Percentiles rank a stretch among this genome's conserved stretches.
phyloP scores from a whole-genome alignment of 92 coral and sea anemone genomes.

The Montipora capitata region DNA sequence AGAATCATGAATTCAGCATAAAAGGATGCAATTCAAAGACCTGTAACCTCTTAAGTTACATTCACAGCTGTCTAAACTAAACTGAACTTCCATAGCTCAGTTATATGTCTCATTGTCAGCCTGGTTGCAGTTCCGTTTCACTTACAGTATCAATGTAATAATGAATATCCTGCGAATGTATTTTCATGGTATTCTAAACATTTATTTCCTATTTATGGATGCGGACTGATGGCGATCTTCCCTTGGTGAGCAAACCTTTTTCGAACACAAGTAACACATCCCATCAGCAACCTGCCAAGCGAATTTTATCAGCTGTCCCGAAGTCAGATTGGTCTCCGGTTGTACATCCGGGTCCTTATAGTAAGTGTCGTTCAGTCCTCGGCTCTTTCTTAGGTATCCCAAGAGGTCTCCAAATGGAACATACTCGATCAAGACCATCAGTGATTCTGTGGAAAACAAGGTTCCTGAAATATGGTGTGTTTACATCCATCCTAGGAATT shows the following conservation, averaged over 20 bases:
- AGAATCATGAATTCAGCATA: too few species aligned
- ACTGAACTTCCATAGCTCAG: too few species aligned
- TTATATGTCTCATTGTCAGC: too few species aligned
- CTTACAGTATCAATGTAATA: too few species aligned
- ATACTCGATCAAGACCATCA: conserved; percentile 67
- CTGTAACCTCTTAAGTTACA: too few species aligned
- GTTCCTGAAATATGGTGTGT: too few species aligned
- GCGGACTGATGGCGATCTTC: background rate
- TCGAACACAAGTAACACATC: conserved; percentile 70
- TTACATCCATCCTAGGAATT: too few species aligned
- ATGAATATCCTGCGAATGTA: background rate
- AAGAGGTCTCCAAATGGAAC: conserved; percentile 75
- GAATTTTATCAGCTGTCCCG: conserved; percentile 62
- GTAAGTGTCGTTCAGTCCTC: conserved; percentile 75
- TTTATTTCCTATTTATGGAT: background rate
- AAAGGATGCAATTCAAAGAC: too few species aligned
- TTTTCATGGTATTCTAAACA: background rate
- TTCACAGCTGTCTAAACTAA: too few species aligned
- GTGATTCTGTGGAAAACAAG: conserved; percentile 5
- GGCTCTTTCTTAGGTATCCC: conserved; percentile 79
- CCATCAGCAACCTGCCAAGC: conserved; percentile 82
- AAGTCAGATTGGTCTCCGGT: conserved; percentile 54
- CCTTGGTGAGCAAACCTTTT: conserved; percentile 31
- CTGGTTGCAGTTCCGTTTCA: too few species aligned
- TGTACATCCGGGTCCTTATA: conserved; percentile 74